Evolutionary conservation across 2,888 invertebrate genomes (phyloP).

Genomic region (Caenorhabditis imperialis): DNA sequence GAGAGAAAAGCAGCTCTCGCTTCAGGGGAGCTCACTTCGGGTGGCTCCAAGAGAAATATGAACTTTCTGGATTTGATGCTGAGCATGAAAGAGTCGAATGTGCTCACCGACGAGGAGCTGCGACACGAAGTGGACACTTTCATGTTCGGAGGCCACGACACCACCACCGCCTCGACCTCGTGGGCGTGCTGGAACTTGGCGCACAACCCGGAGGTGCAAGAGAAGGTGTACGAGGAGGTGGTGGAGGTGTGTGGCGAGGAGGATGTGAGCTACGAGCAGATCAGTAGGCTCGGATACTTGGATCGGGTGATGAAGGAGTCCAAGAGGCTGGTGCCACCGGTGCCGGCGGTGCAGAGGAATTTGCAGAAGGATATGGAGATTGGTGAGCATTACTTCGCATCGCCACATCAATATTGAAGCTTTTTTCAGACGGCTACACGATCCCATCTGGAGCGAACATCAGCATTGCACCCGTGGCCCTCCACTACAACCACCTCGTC

Average conservation of each 20-base stretch:
- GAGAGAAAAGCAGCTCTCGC: constrained; percentile 20
- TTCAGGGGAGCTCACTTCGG: constrained; percentile 1
- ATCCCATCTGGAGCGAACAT: constrained; percentile 44
- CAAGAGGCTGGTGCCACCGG: constrained; percentile 61
- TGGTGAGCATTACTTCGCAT: constrained; percentile 18
- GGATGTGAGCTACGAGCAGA: constrained; percentile 58
- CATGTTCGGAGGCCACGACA: constrained; percentile 79
- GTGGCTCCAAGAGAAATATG: constrained; percentile 19
- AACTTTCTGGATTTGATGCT: constrained; percentile 80
- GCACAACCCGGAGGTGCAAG: constrained; percentile 50
- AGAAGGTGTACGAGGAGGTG: constrained; percentile 29
- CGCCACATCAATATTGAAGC: too few relatives aligned
- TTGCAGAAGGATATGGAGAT: constrained; percentile 60
- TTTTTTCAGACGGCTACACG: constrained; percentile 25
- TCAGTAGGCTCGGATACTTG: constrained; percentile 60
- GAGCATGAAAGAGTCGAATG: constrained; percentile 70
- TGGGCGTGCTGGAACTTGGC: constrained; percentile 62
- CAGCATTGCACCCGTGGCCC: constrained; percentile 38
- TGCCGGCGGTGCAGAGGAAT: constrained; percentile 60
- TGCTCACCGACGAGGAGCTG: constrained; percentile 78
- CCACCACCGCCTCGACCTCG: constrained; percentile 45
- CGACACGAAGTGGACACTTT: constrained; percentile 80
- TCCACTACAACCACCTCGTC: constrained; percentile 45
- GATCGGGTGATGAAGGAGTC: constrained; percentile 68
- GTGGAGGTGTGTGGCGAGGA: constrained; percentile 28